Percentiles rank a stretch among this genome's conserved stretches.
These are phyloP conservation scores for Coturnix japonica DNA, from an alignment of 2,113 vertebrate genomes.

Conservation along the genomic window DNA sequence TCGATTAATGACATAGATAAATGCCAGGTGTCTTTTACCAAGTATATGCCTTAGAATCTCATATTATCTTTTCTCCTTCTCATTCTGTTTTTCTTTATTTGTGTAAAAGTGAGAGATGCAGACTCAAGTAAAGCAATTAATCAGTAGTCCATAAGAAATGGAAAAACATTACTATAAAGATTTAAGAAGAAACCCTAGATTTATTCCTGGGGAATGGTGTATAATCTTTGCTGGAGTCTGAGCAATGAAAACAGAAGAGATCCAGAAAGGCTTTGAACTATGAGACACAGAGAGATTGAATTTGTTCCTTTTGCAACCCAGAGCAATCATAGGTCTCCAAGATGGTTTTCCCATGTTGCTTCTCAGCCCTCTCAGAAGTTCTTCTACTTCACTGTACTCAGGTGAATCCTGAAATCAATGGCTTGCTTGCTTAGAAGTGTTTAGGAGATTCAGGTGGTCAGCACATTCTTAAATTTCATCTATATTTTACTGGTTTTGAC, in stretches of 20 bases:
- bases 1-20: constrained; percentile 38
- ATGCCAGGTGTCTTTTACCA: constrained; percentile 20
- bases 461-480: neutral
- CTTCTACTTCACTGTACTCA: rapidly evolving
- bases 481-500: neutral
- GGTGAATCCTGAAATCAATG: neutral
- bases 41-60: neutral
- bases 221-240: neutral
- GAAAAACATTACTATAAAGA: neutral
- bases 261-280: neutral
- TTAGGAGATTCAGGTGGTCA: neutral
- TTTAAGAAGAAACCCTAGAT: neutral
- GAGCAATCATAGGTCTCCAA: neutral
- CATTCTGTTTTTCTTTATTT: neutral
- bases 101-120: neutral
- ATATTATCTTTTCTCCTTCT: neutral
- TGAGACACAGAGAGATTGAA: neutral
- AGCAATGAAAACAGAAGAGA: neutral
- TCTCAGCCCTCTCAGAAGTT: neutral
- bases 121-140: neutral
- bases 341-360: rapidly evolving
- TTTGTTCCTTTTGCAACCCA: neutral
- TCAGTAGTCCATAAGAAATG: rapidly evolving
- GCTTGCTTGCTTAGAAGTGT: neutral
- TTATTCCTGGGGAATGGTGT: rapidly evolving